phyloP scores from a whole-genome alignment of 2,113 vertebrate species.

The Malurus alboscapulatus region DNA sequence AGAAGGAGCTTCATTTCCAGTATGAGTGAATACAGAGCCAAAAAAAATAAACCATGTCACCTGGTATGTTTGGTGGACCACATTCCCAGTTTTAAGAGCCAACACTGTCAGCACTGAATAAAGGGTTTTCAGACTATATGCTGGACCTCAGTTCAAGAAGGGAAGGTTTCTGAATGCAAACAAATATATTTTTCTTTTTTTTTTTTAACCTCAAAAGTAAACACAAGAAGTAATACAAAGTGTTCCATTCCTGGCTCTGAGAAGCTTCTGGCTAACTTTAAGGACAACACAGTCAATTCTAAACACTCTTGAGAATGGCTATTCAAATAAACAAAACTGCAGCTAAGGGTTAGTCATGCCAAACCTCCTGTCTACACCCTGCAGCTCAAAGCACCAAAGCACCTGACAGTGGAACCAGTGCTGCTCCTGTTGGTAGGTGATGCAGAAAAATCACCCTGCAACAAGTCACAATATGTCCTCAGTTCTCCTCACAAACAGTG shows the following conservation, averaged over 20 bases:
- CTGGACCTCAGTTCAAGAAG: neutral
- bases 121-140: neutral
- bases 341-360: neutral
- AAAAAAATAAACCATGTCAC: neutral
- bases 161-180: neutral
- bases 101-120: neutral
- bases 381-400: neutral
- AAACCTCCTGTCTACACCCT: neutral
- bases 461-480: neutral
- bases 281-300: neutral
- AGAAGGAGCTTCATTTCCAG: constrained; percentile 1
- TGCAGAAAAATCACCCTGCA: neutral
- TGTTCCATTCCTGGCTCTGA: neutral
- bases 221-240: neutral
- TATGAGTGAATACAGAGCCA: neutral
- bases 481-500: neutral
- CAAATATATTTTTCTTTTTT: neutral
- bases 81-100: neutral
- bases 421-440: neutral
- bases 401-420: neutral
- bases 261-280: constrained; percentile 11
- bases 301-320: neutral
- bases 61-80: neutral
- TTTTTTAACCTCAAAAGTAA: neutral
- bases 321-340: neutral